These are phyloP conservation scores for Grapholita molesta DNA, from an alignment of 1,140 invertebrate genomes.

Conservation along the genomic window DNA sequence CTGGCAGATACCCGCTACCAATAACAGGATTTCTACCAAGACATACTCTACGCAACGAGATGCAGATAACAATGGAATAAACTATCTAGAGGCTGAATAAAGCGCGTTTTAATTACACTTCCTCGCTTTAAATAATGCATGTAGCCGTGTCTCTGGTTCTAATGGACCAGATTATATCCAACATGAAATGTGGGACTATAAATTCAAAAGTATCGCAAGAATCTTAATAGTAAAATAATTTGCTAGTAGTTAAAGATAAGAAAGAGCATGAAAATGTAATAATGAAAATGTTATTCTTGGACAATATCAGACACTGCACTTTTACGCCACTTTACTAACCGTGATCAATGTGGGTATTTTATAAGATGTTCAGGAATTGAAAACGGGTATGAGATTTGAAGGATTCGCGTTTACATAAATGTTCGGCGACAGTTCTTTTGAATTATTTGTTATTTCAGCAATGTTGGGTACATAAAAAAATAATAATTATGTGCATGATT, in stretches of 20 bases:
- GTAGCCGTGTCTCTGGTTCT: conserved; percentile 44
- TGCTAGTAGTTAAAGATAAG: background rate
- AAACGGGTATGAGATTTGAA: too few relatives aligned
- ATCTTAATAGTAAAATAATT: conserved; percentile 17
- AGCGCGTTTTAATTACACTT: conserved; percentile 60
- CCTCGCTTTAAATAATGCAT: conserved; percentile 46
- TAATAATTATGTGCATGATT: too few relatives aligned
- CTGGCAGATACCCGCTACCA: conserved; percentile 35
- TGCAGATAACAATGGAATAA: conserved; percentile 52
- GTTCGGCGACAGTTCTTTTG: too few relatives aligned
- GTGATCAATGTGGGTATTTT: too few relatives aligned
- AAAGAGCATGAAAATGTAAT: too few relatives aligned
- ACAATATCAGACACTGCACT: too few relatives aligned
- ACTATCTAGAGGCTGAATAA: conserved; percentile 41
- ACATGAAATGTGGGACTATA: conserved; percentile 9
- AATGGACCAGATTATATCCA: conserved; percentile 49
- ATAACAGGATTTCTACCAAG: conserved; percentile 38
- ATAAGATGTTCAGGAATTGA: too few relatives aligned
- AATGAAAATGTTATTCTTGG: too few relatives aligned
- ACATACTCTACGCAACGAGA: conserved; percentile 35
- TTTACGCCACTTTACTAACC: too few relatives aligned
- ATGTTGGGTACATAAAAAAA: too few relatives aligned
- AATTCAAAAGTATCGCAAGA: background rate
- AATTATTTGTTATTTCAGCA: too few relatives aligned
- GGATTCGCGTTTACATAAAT: too few relatives aligned